Evolutionary conservation across 2,888 invertebrate genomes (phyloP).

Genomic region (Aphodius granarius): DNA sequence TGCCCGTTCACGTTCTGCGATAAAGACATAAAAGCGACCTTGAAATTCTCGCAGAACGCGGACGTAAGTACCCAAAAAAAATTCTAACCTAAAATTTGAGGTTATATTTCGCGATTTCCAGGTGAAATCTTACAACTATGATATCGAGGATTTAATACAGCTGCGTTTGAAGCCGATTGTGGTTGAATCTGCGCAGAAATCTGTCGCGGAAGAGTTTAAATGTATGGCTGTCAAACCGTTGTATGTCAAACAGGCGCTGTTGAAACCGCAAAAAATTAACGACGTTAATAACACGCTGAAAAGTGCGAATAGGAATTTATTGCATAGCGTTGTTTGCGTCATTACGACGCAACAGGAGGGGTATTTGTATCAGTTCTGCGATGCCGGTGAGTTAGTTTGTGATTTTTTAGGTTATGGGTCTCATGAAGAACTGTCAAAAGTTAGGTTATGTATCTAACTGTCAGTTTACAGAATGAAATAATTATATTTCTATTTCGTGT

Average conservation of each 20-base stretch:
- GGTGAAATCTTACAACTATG: slow-evolving; percentile 45
- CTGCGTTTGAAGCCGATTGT: slow-evolving; percentile 53
- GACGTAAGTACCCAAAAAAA: slow-evolving; percentile 46
- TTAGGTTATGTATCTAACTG: too few species aligned
- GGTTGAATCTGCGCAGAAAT: slow-evolving; percentile 50
- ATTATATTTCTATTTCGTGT: too few species aligned
- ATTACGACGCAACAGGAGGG: slow-evolving; percentile 70
- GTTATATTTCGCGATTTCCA: slow-evolving; percentile 30
- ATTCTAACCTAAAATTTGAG: not conserved
- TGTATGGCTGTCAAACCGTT: slow-evolving; percentile 57
- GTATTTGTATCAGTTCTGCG: slow-evolving; percentile 70
- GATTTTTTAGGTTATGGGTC: not conserved
- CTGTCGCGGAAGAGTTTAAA: slow-evolving; percentile 57
- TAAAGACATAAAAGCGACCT: slow-evolving; percentile 53
- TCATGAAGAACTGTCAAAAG: too few species aligned
- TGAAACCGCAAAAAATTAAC: slow-evolving; percentile 32
- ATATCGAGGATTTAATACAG: slow-evolving; percentile 54
- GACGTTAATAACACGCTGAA: slow-evolving; percentile 50
- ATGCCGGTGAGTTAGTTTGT: slow-evolving; percentile 44
- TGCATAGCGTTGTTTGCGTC: slow-evolving; percentile 65
- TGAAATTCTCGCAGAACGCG: slow-evolving; percentile 48
- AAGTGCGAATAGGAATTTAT: slow-evolving; percentile 59
- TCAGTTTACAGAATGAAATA: not conserved
- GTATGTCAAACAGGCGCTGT: slow-evolving; percentile 46
- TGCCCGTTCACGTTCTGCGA: slow-evolving; percentile 53